Base-by-base conservation (phyloP, 2,113 vertebrate genomes). In the Oostethus manadensis region DNA sequence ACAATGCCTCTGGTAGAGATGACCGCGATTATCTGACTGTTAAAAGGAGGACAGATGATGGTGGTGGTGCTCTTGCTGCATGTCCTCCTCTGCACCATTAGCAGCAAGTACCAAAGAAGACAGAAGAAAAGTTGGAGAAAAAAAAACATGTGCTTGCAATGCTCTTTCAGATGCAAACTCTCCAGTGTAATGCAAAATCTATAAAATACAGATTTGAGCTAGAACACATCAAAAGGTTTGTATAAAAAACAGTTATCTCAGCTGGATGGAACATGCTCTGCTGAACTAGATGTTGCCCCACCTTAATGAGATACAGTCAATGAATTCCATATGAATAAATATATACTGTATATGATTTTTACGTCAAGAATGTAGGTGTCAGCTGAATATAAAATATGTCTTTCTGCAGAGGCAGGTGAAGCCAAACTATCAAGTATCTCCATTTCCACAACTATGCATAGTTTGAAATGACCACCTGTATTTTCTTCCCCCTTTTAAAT, bases 21-120 rank as follows among this genome's bases (percentile, higher is more conserved):
- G 64, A 45, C 73, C 46, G 38, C 58, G 58, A 76, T 81, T 79
- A 75, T 72, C 66, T 35, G 60, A 71, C 68, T 62, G 66, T 62
- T 67, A 72, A 64, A 55, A 20, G 71, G 46, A 57, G 74, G 53
- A 80, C 67, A 77, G 79, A 78, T 72, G 80, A 88, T 83, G 72
- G 74, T 17, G 56, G 65, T 57, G 56, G 22, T 3, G 22, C 51
- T 71, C 47, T 68, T 46, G 16, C 50, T 59, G 48, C 51, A 48
- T 58, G 65, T 68, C 69, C 61, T 76, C 49, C 60, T 51, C 62
- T 73, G 62, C 48, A 55, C 74, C 70, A 77, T 82, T 81, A 69
- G 8, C 35, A 58, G 56, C 61, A 50, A 60, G 47, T 70, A 68
- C 58, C 64, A 78, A 15, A 68, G 56, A 67, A 61, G 53, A 70